Evolutionary conservation across 2,113 vertebrate genomes (phyloP).

Genomic region (Phasianus colchicus): DNA sequence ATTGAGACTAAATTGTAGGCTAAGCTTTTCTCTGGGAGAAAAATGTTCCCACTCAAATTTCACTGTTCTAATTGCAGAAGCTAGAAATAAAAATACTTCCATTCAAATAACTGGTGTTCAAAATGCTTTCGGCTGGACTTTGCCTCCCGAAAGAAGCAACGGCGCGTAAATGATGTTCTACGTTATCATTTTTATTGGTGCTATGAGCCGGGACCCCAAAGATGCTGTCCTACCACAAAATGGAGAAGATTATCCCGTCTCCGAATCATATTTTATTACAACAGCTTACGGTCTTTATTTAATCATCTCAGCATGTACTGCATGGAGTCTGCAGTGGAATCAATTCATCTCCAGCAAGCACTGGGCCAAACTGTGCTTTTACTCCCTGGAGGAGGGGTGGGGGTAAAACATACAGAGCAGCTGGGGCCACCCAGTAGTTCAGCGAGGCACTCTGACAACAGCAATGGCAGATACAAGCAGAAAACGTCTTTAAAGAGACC

Average conservation of each 20-base stretch:
- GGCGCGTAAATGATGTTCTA: background rate
- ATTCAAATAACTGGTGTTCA: conserved; percentile 40
- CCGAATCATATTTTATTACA: conserved; percentile 46
- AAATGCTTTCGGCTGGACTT: conserved; percentile 45
- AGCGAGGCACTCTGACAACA: background rate
- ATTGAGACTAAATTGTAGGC: conserved; percentile 27
- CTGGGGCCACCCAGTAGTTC: conserved; percentile 66
- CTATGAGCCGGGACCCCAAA: conserved; percentile 10
- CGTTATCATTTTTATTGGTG: background rate
- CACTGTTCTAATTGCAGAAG: conserved; percentile 60
- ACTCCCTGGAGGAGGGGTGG: conserved; percentile 35
- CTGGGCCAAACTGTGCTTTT: conserved; percentile 50
- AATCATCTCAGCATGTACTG: conserved; percentile 48
- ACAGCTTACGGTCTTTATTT: conserved; percentile 41
- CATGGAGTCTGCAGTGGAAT: conserved; percentile 30
- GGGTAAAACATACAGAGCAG: conserved; percentile 54
- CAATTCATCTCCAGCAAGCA: conserved; percentile 43
- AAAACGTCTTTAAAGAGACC: conserved; percentile 53
- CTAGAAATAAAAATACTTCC: conserved; percentile 56
- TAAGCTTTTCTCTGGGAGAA: conserved; percentile 20
- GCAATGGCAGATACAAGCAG: conserved; percentile 44
- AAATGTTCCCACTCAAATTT: conserved; percentile 50
- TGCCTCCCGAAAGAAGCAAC: background rate
- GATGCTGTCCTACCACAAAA: conserved; percentile 47
- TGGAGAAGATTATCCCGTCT: background rate